Base-by-base conservation (phyloP, 1,140 invertebrate genomes). In the Tetragonula clypearis region DNA sequence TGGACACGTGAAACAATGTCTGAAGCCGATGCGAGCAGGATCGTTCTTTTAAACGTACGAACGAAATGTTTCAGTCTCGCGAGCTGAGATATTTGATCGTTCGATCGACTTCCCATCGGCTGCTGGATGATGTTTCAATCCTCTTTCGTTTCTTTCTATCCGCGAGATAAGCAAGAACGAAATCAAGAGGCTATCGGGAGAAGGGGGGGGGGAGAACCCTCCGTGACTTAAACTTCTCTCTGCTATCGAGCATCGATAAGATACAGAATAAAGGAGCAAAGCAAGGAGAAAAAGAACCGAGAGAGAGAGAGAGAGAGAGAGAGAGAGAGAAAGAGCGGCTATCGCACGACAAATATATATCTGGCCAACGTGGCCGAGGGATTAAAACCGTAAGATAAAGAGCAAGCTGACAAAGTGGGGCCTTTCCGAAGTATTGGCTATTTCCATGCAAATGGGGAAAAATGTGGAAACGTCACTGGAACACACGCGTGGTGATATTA, bases 371-470 rank as follows among this genome's bases (percentile, higher is more conserved):
- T 56, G 60, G 30, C n/a, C 12, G 19, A 15, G 3, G 35, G 68
- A 84, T 78, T 79, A 71, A 71, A 84, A 77, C 30, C 17, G 17
- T 0, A 19, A 68, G 76, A 72, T 68, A 79, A 66, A n/a, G 55
- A 23, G 17, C 2, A 53, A 53, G 41, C 49, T 72, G 66, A 84
- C 68, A 71, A 58, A 76, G 60, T 23, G 35, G 56, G 26, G 26
- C 26, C 17, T 55, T 58, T 30, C 5, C 12, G 19, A 35, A 49
- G 26, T 65, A 82, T 56, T 12, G 60, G n/a, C 60, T 8, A 23
- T 72, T 53, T 71, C 6, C 71, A 71, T 71, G 82, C 74, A 79
- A 78, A 79, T 60, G 12, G 9, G 41, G 78, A 58, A 19, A 12
- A 35, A n/a, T n/a, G 60, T 26, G 12, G 41, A 66, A 56, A 65